phyloP scores from a whole-genome alignment of 1,140 invertebrate genomes.

The Drosophila busckii region DNA sequence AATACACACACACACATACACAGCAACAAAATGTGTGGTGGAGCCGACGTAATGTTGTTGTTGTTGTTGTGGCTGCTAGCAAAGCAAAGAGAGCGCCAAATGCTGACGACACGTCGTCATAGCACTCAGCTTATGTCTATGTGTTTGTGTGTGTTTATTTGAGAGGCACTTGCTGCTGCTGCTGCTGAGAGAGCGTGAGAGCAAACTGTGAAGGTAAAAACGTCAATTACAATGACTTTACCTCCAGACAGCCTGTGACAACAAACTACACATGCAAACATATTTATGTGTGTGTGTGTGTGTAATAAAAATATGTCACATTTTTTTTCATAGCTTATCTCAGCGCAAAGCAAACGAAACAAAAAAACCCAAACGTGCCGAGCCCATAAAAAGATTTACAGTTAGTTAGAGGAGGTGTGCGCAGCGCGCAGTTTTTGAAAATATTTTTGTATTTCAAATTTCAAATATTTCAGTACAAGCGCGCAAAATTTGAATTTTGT shows the following conservation, averaged over 20 bases:
- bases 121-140: no score
- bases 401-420: no score
- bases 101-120: no score
- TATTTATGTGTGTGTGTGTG: no score
- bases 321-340: conserved; percentile 50
- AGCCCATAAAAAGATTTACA: conserved; percentile 61
- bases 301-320: conserved; percentile 69
- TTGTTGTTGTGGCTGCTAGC: conserved; percentile 11
- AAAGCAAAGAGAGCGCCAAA: neutral
- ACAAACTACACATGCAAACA: no score
- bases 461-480: neutral
- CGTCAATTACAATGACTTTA: conserved; percentile 13
- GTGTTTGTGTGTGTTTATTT: no score
- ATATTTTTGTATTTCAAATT: no score
- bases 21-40: conserved; percentile 38
- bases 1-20: conserved; percentile 17
- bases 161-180: neutral
- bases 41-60: conserved; percentile 23
- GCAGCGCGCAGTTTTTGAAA: no score
- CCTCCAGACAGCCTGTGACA: no score
- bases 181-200: conserved; percentile 37
- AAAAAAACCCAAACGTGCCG: conserved; percentile 55
- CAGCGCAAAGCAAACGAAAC: conserved; percentile 34
- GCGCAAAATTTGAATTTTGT: conserved; percentile 7
- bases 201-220: neutral